phyloP scores from a whole-genome alignment of 2,888 invertebrate species.

The Drosophila formosana region DNA sequence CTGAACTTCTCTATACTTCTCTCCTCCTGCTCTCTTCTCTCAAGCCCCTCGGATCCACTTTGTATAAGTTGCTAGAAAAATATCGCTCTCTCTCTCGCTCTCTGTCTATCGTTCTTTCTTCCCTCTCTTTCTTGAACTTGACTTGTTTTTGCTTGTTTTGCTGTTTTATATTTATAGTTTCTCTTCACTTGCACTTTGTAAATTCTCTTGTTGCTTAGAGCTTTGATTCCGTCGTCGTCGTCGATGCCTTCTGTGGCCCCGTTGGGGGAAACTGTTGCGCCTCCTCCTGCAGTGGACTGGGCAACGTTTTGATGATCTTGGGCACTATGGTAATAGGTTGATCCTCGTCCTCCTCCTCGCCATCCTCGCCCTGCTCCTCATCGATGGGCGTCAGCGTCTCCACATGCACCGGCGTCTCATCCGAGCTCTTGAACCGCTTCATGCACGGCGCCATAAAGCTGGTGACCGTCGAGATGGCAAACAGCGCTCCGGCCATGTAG shows the following conservation, averaged over 20 bases:
- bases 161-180: slow-evolving; percentile 41
- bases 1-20: slow-evolving; percentile 1
- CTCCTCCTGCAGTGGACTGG: slow-evolving; percentile 86
- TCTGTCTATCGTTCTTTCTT: slow-evolving; percentile 6
- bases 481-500: slow-evolving; percentile 95
- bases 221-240: slow-evolving; percentile 76
- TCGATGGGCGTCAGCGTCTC: slow-evolving; percentile 93
- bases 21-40: slow-evolving; percentile 10
- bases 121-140: slow-evolving; percentile 11
- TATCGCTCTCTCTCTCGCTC: slow-evolving; percentile 40
- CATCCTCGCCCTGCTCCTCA: slow-evolving; percentile 92
- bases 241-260: slow-evolving; percentile 42
- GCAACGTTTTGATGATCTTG: slow-evolving; percentile 91
- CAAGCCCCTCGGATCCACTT: slow-evolving; percentile 10
- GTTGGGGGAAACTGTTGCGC: slow-evolving; percentile 62
- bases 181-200: slow-evolving; percentile 25
- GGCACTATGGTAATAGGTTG: slow-evolving; percentile 91
- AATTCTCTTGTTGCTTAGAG: slow-evolving; percentile 74
- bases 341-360: slow-evolving; percentile 91
- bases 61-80: slow-evolving; percentile 70
- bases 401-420: slow-evolving; percentile 88
- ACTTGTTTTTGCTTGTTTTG: slow-evolving; percentile 16
- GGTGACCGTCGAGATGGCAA: slow-evolving; percentile 93
- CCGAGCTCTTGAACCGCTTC: slow-evolving; percentile 86
- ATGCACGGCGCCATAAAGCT: slow-evolving; percentile 93